These are phyloP conservation scores for Zaprionus nigranus DNA, from an alignment of 1,140 invertebrate genomes.

Conservation along the genomic window DNA sequence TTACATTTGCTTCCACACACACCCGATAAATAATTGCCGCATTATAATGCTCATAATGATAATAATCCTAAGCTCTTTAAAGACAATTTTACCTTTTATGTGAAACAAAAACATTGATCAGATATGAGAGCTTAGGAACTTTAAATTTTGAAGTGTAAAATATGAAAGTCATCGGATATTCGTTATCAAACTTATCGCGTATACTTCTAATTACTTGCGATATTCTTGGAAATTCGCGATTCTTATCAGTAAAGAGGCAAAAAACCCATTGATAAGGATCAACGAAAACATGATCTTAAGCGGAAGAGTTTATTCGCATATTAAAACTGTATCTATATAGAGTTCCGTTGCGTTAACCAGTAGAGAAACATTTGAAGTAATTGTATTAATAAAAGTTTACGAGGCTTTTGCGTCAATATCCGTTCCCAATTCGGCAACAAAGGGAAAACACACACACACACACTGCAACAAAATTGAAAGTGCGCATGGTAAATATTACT, in stretches of 20 bases:
- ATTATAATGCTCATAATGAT: constrained; percentile 16
- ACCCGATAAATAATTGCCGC: background rate
- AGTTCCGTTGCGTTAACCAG: background rate
- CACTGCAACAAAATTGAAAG: constrained; percentile 58
- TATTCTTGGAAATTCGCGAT: constrained; percentile 10
- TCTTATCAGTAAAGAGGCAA: constrained; percentile 11
- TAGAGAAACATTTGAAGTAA: constrained; percentile 14
- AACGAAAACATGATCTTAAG: constrained; percentile 13
- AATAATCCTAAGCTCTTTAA: constrained; percentile 12
- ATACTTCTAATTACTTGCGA: background rate
- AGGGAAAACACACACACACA: constrained; percentile 18
- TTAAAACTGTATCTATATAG: constrained; percentile 1
- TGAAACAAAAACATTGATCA: background rate
- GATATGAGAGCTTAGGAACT: background rate
- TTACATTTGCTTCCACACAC: background rate
- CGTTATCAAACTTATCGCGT: background rate
- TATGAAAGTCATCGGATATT: background rate
- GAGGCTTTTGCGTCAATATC: constrained; percentile 62
- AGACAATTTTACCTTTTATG: constrained; percentile 6
- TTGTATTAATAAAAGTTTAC: constrained; percentile 44
- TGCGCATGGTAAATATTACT: constrained; percentile 65
- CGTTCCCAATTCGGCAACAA: constrained; percentile 58
- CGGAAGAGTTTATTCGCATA: constrained; percentile 18
- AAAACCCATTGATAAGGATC: constrained; percentile 25
- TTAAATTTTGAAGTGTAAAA: background rate